Conservation (phyloP, 1,140 invertebrate species). For the Lerema accius region DNA sequence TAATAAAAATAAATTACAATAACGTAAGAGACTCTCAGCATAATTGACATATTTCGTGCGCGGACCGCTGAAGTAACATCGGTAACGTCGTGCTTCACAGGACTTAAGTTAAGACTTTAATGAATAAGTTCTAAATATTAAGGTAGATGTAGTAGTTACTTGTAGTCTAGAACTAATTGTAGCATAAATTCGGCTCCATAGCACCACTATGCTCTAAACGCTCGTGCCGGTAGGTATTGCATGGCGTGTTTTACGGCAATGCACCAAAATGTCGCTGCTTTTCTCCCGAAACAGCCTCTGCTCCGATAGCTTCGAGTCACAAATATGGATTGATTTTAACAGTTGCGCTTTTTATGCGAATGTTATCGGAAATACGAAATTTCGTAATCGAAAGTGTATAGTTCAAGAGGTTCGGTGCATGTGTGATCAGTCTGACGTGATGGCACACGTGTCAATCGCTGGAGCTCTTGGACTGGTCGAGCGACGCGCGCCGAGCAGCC, state of each 20-base stretch:
- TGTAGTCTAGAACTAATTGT: slow-evolving; percentile 41
- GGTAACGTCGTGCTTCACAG: neutral
- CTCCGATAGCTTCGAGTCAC: slow-evolving; percentile 7
- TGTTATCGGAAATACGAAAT: neutral
- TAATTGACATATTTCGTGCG: neutral
- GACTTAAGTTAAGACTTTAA: slow-evolving; percentile 2
- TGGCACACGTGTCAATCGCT: slow-evolving; percentile 27
- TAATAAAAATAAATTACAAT: too few relatives aligned
- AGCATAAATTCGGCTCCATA: slow-evolving; percentile 66
- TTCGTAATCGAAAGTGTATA: neutral
- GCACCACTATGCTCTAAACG: slow-evolving; percentile 77
- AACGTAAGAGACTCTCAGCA: too few relatives aligned
- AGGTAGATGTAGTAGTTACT: slow-evolving; percentile 14
- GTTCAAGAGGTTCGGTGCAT: slow-evolving; percentile 1
- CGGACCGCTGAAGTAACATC: neutral
- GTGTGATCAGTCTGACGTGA: slow-evolving; percentile 18
- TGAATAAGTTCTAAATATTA: slow-evolving; percentile 11
- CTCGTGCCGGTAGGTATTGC: slow-evolving; percentile 61
- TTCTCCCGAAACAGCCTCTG: slow-evolving; percentile 19
- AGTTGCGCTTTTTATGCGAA: slow-evolving; percentile 1
- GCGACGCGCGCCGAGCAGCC: slow-evolving; percentile 60
- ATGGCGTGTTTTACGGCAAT: slow-evolving; percentile 45
- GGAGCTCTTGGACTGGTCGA: slow-evolving; percentile 37
- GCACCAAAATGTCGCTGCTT: slow-evolving; percentile 37
- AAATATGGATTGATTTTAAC: slow-evolving; percentile 14